A percentile compares a stretch with the other conserved stretches of the same genome.
phyloP scores from a whole-genome alignment of 1,140 invertebrate genomes.

The Calephelis nemesis region DNA sequence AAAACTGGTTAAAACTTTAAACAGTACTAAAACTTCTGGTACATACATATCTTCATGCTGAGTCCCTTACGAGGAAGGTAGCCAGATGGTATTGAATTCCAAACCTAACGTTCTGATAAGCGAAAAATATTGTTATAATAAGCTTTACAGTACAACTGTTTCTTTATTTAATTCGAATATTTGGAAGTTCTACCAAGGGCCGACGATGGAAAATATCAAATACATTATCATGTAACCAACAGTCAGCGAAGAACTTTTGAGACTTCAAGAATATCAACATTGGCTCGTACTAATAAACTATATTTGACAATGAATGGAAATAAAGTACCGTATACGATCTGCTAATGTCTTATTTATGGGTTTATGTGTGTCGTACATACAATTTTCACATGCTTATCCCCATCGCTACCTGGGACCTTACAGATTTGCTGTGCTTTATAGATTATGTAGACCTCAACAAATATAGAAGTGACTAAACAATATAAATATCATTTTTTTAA shows the following conservation, averaged over 20 bases:
- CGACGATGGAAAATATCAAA: too few species aligned
- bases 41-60: too few species aligned
- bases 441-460: slow-evolving; percentile 33
- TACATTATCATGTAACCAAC: background rate
- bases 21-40: too few species aligned
- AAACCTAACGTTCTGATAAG: too few species aligned
- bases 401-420: slow-evolving; percentile 50
- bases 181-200: too few species aligned
- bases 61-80: too few species aligned
- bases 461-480: slow-evolving; percentile 20
- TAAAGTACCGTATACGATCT: slow-evolving; percentile 57
- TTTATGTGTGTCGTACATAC: slow-evolving; percentile 56
- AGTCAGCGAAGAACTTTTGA: background rate
- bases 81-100: too few species aligned
- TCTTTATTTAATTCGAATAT: too few species aligned
- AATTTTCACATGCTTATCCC: slow-evolving; percentile 72
- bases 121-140: too few species aligned
- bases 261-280: background rate
- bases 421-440: slow-evolving; percentile 53
- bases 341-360: slow-evolving; percentile 77
- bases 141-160: too few species aligned
- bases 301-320: slow-evolving; percentile 56
- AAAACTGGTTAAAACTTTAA: too few species aligned
- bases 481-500: too few species aligned
- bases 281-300: slow-evolving; percentile 41